Percentiles rank a stretch among this genome's conserved stretches.
Evolutionary conservation across 2,113 vertebrate species (phyloP).

Genomic region (Callipepla californica): DNA sequence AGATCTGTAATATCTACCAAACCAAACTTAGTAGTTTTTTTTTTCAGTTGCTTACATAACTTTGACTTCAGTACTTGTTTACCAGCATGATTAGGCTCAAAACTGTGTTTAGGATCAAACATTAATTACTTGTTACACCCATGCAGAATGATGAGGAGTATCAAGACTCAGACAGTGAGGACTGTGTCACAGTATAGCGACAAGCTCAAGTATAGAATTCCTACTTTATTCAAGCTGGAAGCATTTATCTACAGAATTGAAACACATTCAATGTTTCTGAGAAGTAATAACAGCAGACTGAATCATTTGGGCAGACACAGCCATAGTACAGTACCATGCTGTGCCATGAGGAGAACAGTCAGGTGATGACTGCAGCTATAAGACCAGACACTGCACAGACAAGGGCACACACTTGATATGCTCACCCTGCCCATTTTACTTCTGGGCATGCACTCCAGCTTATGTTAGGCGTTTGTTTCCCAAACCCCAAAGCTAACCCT

Average conservation of each 20-base stretch:
- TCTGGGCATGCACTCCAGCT: not conserved
- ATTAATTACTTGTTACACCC: not conserved
- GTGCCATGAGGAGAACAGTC: not conserved
- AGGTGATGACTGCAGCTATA: not conserved
- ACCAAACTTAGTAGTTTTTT: not conserved
- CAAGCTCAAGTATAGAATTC: not conserved
- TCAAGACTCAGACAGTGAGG: rapidly evolving
- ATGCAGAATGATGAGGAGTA: not conserved
- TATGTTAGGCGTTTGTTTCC: not conserved
- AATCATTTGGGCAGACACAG: not conserved
- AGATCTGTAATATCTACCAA: not conserved
- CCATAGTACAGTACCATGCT: not conserved
- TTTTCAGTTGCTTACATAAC: not conserved
- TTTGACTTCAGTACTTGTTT: not conserved
- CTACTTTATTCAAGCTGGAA: not conserved
- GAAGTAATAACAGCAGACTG: not conserved
- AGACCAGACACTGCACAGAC: not conserved
- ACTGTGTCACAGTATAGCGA: not conserved
- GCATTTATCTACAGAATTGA: not conserved
- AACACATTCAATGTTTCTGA: not conserved
- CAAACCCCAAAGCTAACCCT: not conserved
- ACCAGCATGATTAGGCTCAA: not conserved
- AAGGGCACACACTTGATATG: not conserved
- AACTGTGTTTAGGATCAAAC: not conserved
- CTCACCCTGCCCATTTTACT: not conserved